phyloP scores from a whole-genome alignment of 2,888 invertebrate species.

The Eucriotettix oculatus region DNA sequence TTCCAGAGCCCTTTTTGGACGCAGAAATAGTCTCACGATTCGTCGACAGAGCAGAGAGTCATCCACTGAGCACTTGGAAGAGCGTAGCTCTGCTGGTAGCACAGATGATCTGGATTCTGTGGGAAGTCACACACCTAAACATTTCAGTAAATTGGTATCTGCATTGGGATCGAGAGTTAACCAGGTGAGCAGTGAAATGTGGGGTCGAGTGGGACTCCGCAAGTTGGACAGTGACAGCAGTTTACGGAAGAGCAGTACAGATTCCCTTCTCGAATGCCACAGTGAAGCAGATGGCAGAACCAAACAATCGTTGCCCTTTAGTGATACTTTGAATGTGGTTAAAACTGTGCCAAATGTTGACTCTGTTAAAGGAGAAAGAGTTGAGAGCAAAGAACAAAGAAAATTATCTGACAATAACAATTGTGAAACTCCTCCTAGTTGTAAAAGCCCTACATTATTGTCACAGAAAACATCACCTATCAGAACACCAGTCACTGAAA shows the following conservation, averaged over 20 bases:
- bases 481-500: conserved; percentile 74
- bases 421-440: conserved; percentile 2
- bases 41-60: conserved; percentile 15
- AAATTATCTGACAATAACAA: neutral
- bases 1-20: conserved; percentile 14
- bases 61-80: conserved; percentile 16
- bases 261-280: neutral
- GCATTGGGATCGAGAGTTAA: conserved; percentile 7
- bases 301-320: neutral
- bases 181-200: conserved; percentile 5
- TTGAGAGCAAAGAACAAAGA: neutral
- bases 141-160: conserved; percentile 6
- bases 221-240: neutral
- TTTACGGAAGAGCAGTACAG: conserved; percentile 4
- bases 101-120: conserved; percentile 12
- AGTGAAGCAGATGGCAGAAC: neutral
- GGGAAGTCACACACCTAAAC: conserved; percentile 4
- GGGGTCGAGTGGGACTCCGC: conserved; percentile 5
- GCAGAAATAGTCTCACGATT: conserved; percentile 15
- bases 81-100: conserved; percentile 12
- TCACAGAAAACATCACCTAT: conserved; percentile 40
- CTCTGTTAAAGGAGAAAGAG: neutral
- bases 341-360: neutral
- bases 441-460: conserved; percentile 1
- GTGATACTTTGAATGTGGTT: neutral